Evolutionary conservation across 1,140 invertebrate genomes (phyloP), one percentile per base, ranked within the genome.

Genomic region (Temnothorax curvispinosus): DNA sequence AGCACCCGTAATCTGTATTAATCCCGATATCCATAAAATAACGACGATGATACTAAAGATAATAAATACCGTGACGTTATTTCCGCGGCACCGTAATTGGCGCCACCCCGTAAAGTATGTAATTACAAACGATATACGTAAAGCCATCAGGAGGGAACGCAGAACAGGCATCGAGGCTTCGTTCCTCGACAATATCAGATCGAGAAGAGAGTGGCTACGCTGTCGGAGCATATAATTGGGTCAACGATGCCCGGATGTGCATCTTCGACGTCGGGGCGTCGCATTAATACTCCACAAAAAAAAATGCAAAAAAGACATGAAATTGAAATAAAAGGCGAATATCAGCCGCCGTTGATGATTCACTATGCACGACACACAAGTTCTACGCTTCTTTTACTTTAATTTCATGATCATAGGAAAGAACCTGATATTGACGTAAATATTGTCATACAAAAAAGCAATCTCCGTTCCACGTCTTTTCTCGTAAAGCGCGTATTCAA

Each of bases 171-270:
- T 67, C 56, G 15, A 60, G 56, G 38, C 77, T 80, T n/a, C 67
- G 67, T 58, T 35, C 11, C 41, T 74, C 27, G n/a, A 87, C 82
- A 86, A 85, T 87, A 56, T 64, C 60, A 58, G 32, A 50, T 65
- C 15, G 80, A 89, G 86, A 85, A 44, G 77, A 88, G 69, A 89
- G 64, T 67, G 44, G 87, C 75, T 72, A 76, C 44, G 67, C 62
- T 71, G 67, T 54, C 69, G 62, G 47, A 44, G 13, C 54, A 15
- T 81, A 62, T 87, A 89, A 90, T 84, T 90, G 65, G 88, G 89
- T 89, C 89, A 90, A 89, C 76, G 88, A 89, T 58, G 87, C 38
- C 27, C 56, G 69, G 65, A 81, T 44, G 77, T 60, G 58, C 60
- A 47, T 85, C 80, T 88, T 75, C 87, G 52, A 58, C 56, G 58